Evolutionary conservation across 1,140 invertebrate genomes (phyloP), one percentile per base, ranked within the genome.

Genomic region (Periplaneta americana): DNA sequence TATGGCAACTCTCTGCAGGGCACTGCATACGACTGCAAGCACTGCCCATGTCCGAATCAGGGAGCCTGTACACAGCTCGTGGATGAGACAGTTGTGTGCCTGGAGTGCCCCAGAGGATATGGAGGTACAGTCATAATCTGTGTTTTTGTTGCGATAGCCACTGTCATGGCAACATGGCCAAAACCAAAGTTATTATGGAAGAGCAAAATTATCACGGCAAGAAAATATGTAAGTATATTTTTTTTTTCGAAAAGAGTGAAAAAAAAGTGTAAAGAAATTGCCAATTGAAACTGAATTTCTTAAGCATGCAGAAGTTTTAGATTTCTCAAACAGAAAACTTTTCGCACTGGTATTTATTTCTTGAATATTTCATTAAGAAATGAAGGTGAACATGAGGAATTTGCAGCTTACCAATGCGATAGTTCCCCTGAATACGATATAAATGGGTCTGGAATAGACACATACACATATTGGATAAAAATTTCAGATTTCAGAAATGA

Each of bases 1-100:
- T 99, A 99, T 87, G 98, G 98, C 33, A 97, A 99, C 88, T 96
- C 98, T 2, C 88, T 98, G 28, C 90, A 91, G 84, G 95, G 97
- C n/a, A 98, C 96, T 0, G 87, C 92, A 0, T 89, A 95, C 37
- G 98, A 98, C 88, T 99, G 98, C 86, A 93, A 95, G 86, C 91
- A 94, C 0, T 99, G 98, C 87, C 97, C 97, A 0, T 99, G 98
- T 87, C 98, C 98, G 9, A 94, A 97, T 83, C 93, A 95, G 83
- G 98, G 98, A 28, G 94, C 97, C 57, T 99, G 98, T 86, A 94
- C 98, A 84, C 94, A 98, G 86, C 88, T 98, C 28, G 92, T 93
- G 81, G 95, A 96, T 85, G 92, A 92, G 79, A 90, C 90, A 36
- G 96, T 98, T 11, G 94, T 97, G 78, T 99, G 98, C 88, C 94